phyloP scores from a whole-genome alignment of 2,113 vertebrate genomes.

The Sander vitreus region DNA sequence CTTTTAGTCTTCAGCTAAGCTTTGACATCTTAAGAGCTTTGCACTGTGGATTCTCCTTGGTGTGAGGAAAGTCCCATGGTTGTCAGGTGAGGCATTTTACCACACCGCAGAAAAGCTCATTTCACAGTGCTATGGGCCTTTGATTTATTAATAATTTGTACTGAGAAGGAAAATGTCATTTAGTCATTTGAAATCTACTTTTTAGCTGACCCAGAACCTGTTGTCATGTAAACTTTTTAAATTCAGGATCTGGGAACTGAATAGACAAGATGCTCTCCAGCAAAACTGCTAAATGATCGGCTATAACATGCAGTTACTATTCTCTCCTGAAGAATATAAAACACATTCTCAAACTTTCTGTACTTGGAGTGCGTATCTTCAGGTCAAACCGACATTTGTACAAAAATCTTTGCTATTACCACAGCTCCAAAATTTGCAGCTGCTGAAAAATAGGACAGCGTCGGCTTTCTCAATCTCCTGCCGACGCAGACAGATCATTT shows the following conservation, averaged over 20 bases:
- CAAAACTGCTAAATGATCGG: conserved; percentile 9
- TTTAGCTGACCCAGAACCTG: conserved; percentile 55
- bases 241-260: conserved; percentile 35
- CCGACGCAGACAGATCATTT: conserved; percentile 42
- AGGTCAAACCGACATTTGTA: conserved; percentile 13
- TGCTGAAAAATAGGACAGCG: conserved; percentile 49
- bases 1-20: conserved; percentile 17
- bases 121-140: conserved; percentile 69
- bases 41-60: conserved; percentile 24
- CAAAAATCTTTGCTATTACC: conserved; percentile 17
- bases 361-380: background rate
- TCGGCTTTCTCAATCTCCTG: conserved; percentile 41
- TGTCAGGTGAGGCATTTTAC: conserved; percentile 60
- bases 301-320: conserved; percentile 20
- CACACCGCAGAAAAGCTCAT: conserved; percentile 58
- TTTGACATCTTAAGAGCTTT: conserved; percentile 36
- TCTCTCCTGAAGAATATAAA: conserved; percentile 36
- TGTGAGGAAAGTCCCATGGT: conserved; percentile 39
- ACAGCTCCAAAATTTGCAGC: conserved; percentile 22
- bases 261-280: conserved; percentile 30
- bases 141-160: conserved; percentile 70
- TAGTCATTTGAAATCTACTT: conserved; percentile 71
- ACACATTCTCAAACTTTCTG: conserved; percentile 11
- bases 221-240: conserved; percentile 24
- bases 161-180: conserved; percentile 68